Percentiles rank a stretch among this genome's conserved stretches.
Conservation (phyloP, 2,888 invertebrate species). For the Fissipunctia ypsillon region DNA sequence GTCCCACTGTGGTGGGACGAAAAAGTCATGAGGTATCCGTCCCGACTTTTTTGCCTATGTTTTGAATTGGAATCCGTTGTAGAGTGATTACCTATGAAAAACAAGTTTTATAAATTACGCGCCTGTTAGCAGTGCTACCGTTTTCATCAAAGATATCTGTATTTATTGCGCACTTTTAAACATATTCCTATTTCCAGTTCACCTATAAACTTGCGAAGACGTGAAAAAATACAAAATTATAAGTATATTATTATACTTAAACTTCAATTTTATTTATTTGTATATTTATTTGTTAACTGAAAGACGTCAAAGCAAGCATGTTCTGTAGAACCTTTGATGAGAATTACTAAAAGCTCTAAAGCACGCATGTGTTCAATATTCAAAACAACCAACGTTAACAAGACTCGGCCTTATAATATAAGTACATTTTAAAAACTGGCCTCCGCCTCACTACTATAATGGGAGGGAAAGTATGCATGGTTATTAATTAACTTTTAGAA, state of each 20-base stretch:
- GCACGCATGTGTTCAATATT: neutral
- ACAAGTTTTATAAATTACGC: neutral
- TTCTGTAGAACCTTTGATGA: neutral
- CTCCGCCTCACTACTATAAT: neutral
- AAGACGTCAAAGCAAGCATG: neutral
- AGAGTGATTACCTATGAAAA: neutral
- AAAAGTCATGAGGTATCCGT: no score
- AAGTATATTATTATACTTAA: neutral
- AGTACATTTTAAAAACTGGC: neutral
- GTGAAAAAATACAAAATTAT: neutral
- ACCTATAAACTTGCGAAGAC: neutral
- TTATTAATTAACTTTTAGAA: neutral
- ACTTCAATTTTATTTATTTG: no score
- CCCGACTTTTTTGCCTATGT: no score
- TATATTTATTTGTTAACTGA: no score
- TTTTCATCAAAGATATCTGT: neutral
- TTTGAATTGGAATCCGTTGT: neutral
- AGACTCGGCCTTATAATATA: neutral
- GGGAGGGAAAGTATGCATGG: neutral
- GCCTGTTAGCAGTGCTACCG: neutral
- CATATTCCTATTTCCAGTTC: neutral
- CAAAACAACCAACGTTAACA: neutral
- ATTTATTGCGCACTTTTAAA: neutral
- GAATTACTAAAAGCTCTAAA: neutral
- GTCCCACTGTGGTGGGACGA: no score